A percentile compares a stretch with the other conserved stretches of the same genome.
Evolutionary conservation across 2,797 vertebrate genomes (phyloP).

Genomic region (Tapirus indicus): DNA sequence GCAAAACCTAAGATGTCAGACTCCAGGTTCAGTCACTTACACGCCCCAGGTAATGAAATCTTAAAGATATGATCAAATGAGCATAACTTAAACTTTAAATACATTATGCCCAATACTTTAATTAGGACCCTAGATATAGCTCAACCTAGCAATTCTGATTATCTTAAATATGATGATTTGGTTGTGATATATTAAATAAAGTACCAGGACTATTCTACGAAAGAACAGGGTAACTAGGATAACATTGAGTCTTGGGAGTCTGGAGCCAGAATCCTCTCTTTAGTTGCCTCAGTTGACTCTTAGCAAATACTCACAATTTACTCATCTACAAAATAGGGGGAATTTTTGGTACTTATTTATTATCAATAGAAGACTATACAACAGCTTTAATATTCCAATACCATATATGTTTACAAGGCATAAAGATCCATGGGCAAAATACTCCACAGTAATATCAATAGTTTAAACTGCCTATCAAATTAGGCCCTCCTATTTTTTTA

Average conservation of each 20-base stretch:
- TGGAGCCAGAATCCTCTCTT: neutral
- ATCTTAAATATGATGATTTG: neutral
- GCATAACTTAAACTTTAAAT: neutral
- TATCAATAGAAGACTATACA: neutral
- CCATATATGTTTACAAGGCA: neutral
- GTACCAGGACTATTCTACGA: neutral
- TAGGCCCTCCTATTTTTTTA: neutral
- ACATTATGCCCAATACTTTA: neutral
- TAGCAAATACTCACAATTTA: neutral
- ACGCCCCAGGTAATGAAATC: neutral
- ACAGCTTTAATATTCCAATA: neutral
- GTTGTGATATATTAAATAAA: neutral
- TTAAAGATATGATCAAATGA: neutral
- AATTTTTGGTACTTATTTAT: neutral
- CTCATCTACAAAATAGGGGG: neutral
- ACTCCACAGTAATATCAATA: no score
- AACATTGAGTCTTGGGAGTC: neutral
- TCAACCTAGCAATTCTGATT: neutral
- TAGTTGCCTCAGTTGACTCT: neutral
- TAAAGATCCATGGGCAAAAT: neutral
- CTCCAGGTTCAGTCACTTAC: neutral
- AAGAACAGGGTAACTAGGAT: neutral
- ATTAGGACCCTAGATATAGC: neutral
- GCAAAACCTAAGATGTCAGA: neutral
- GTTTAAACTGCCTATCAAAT: neutral